These are phyloP conservation scores for Sebastes paucispinis DNA, from an alignment of 2,797 vertebrate genomes.

Conservation along the genomic window DNA sequence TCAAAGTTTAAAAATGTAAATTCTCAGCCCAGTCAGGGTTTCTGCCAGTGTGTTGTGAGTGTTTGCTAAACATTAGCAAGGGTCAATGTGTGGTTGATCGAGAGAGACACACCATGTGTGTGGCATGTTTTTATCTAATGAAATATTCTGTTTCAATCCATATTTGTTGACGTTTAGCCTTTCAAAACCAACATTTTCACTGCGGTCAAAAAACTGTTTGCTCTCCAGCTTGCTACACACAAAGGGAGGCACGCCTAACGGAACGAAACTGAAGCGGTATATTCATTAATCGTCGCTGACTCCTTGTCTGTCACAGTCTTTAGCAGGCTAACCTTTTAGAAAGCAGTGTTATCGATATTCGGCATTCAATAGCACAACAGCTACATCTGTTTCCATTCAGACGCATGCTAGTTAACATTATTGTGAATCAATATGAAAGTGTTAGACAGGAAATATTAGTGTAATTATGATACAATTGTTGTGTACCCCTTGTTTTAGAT, in stretches of 20 bases:
- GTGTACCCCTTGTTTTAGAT: neutral
- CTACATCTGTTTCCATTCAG: slow-evolving; percentile 29
- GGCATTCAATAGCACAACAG: neutral
- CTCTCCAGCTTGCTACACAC: no score
- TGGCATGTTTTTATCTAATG: no score
- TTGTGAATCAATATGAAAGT: neutral
- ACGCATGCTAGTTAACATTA: slow-evolving; percentile 8
- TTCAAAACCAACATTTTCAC: no score
- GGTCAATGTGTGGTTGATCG: no score
- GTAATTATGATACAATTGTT: neutral
- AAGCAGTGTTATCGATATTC: slow-evolving; percentile 16
- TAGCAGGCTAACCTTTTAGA: slow-evolving; percentile 16
- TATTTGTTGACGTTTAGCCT: no score
- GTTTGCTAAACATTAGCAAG: no score
- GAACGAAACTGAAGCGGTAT: no score
- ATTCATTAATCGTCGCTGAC: neutral
- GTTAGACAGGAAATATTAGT: neutral
- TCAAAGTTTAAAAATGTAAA: no score
- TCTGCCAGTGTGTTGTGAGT: neutral
- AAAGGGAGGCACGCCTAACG: no score
- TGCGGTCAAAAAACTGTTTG: no score
- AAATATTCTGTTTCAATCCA: no score
- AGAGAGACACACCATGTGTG: no score
- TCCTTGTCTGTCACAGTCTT: slow-evolving; percentile 11
- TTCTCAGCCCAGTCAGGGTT: neutral